Conservation (phyloP, 1,140 invertebrate species). For the Copidosoma floridanum region DNA sequence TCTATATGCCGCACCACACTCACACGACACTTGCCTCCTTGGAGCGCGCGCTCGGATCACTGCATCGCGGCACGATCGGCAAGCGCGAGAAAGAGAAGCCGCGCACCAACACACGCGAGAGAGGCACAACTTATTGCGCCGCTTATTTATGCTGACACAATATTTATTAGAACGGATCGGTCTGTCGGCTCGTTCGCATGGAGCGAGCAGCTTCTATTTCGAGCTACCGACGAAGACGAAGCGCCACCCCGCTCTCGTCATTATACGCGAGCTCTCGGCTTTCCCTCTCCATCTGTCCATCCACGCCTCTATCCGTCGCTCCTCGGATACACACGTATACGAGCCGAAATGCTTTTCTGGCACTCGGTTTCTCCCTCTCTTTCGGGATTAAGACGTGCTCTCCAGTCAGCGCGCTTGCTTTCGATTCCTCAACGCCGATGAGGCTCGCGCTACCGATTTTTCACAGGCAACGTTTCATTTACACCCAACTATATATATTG, state of each 20-base stretch:
- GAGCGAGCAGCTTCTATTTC: constrained; percentile 41
- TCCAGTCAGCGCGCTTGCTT: neutral
- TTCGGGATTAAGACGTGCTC: neutral
- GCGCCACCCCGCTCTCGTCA: constrained; percentile 23
- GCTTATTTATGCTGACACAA: constrained; percentile 57
- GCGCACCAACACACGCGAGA: neutral
- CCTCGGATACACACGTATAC: neutral
- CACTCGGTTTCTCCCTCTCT: too few species aligned
- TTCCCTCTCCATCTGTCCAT: constrained; percentile 4
- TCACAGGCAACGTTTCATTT: too few species aligned
- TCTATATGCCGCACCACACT: constrained; percentile 21
- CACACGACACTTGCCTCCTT: neutral
- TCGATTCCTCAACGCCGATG: neutral
- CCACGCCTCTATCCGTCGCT: neutral
- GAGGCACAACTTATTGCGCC: neutral
- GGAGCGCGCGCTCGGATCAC: too few species aligned
- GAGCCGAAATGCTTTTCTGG: neutral
- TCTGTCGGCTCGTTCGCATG: constrained; percentile 47
- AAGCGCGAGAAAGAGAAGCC: neutral
- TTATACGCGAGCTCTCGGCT: constrained; percentile 1
- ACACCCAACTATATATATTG: too few species aligned
- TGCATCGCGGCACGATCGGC: neutral
- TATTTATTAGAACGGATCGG: constrained; percentile 59
- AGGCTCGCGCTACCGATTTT: neutral
- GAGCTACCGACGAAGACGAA: constrained; percentile 34